Evolutionary conservation across 2,888 invertebrate species (phyloP).

Genomic region (Chloromyia formosa): DNA sequence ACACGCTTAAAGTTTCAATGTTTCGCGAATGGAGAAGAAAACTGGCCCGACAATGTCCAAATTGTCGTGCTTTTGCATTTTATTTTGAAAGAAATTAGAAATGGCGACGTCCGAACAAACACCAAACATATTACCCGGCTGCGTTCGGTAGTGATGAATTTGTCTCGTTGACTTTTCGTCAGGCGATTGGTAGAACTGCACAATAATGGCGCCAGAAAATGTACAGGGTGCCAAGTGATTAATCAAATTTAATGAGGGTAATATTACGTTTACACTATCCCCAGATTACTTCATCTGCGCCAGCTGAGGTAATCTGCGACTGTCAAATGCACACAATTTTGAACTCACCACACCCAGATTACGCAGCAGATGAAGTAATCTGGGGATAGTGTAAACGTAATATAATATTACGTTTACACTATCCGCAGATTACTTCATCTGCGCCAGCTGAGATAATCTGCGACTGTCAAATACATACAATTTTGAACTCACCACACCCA

Average conservation of each 20-base stretch:
- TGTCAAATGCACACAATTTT: too few species aligned
- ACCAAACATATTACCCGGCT: conserved; percentile 52
- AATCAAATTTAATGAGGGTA: not conserved
- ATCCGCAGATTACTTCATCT: too few species aligned
- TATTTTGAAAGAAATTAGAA: conserved; percentile 54
- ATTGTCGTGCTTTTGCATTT: conserved; percentile 49
- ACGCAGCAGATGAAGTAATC: too few species aligned
- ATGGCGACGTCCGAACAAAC: conserved; percentile 55
- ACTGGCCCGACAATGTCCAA: conserved; percentile 46
- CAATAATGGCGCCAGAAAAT: conserved; percentile 28
- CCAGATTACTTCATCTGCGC: too few species aligned
- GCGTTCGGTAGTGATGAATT: conserved; percentile 38
- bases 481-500: too few species aligned
- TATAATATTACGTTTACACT: too few species aligned
- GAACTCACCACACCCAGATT: too few species aligned
- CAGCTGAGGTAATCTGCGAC: too few species aligned
- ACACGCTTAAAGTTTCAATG: conserved; percentile 19
- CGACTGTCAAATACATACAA: too few species aligned
- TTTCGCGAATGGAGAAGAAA: conserved; percentile 39
- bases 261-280: too few species aligned
- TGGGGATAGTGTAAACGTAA: too few species aligned
- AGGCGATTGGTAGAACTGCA: conserved; percentile 11
- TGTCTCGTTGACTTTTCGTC: conserved; percentile 33
- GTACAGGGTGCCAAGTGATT: conserved; percentile 12
- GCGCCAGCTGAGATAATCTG: too few species aligned